Base-by-base conservation (phyloP, 2,797 vertebrate genomes). In the Karalla daura region DNA sequence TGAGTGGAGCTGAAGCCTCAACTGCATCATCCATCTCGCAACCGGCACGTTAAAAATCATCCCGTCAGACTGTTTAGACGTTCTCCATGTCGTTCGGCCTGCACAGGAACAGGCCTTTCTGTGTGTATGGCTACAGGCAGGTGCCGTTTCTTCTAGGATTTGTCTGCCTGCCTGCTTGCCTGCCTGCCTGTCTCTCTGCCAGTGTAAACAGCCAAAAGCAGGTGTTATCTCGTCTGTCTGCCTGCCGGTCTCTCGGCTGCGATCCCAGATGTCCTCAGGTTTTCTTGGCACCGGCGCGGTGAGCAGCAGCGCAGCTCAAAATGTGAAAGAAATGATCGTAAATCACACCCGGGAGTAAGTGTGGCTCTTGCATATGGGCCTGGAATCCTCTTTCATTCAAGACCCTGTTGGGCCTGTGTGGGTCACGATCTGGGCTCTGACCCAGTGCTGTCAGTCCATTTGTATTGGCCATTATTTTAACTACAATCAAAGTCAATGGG, bases 221-320 rank as follows among this genome's bases (percentile, higher is more conserved):
- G 88, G 87, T 83, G 86, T 69, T 89, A 88, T 88, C 79, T 88
- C 70, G 70, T 77, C 76, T 66, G 63, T 69, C 74, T 70, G 63
- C 67, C 74, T 74, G 55, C 50, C 18, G 45, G 36, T 65, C 49
- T 85, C 71, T 71, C 63, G 78, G 75, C 77, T 74, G 9, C 6
- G 18, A 76, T 82, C 80, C 78, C 80, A 87, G 75, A 89, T 75
- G 78, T 85, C 81, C 74, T 78, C 63, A 67, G 58, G 73, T 83
- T 78, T 81, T 87, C 75, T 87, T 88, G 84, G 86, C 87, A 74
- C 37, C 7, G 18, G 61, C 45, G 9, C 25, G 28, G 65, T 5
- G 36, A 76, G 67, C 64, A 61, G 70, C 63, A 55, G 36, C 10
- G 36, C 52, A 12, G 63, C 67, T 73, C 32, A 58, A 82, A 87